A percentile compares a stretch with the other conserved stretches of the same genome.
Evolutionary conservation across 37 sponge, comb jelly and placozoan genomes (phyloP).

Genomic region (Sycon ciliatum): DNA sequence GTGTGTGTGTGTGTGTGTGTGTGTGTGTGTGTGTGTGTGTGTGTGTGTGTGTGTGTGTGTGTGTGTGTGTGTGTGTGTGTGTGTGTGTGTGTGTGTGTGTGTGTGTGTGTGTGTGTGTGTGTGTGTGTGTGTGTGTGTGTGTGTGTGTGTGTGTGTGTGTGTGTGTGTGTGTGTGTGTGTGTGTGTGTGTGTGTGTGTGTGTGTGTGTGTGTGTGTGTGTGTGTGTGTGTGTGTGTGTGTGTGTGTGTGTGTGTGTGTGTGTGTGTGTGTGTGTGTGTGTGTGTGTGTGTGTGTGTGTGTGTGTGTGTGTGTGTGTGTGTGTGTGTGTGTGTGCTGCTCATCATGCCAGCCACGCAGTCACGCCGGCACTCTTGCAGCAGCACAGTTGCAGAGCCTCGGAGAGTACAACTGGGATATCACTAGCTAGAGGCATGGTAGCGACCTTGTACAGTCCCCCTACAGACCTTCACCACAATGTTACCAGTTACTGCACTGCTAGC

Average conservation of each 20-base stretch:
- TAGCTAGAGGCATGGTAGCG: too few species aligned
- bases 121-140: conserved; percentile 5
- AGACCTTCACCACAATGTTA: too few species aligned
- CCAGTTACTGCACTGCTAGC: too few species aligned
- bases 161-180: conserved; percentile 5
- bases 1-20: conserved; percentile 5
- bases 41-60: conserved; percentile 5
- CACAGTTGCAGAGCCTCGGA: too few species aligned
- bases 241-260: conserved; percentile 5
- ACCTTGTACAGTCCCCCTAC: too few species aligned
- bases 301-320: conserved; percentile 5
- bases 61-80: conserved; percentile 5
- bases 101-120: conserved; percentile 5
- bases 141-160: conserved; percentile 5
- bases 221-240: conserved; percentile 5
- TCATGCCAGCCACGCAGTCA: too few species aligned
- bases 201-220: conserved; percentile 5
- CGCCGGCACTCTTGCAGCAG: too few species aligned
- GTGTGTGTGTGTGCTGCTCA: background rate
- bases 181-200: conserved; percentile 5
- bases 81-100: conserved; percentile 5
- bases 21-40: conserved; percentile 5
- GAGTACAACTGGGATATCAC: too few species aligned
- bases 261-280: conserved; percentile 5
- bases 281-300: conserved; percentile 5